Evolutionary conservation across 1,140 invertebrate genomes (phyloP).

Genomic region (Danaus melanippus): DNA sequence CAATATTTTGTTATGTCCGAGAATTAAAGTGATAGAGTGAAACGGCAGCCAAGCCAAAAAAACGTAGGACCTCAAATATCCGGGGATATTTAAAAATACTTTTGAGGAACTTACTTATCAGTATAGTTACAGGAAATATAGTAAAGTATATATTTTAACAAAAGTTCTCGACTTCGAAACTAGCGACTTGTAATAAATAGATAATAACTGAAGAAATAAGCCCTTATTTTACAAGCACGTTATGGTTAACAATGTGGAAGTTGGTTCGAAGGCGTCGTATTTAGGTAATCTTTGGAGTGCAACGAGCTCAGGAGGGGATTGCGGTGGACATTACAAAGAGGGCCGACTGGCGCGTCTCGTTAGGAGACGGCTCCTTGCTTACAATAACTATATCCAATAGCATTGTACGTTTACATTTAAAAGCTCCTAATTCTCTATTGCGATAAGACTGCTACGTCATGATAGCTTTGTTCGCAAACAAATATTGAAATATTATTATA

Average conservation of each 20-base stretch:
- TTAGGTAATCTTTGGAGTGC: conserved; percentile 34
- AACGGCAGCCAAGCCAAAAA: too few species aligned
- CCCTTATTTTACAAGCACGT: background rate
- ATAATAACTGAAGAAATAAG: background rate
- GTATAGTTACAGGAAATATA: too few species aligned
- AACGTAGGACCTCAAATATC: background rate
- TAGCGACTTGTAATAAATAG: background rate
- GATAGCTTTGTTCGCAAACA: too few species aligned
- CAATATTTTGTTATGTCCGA: conserved; percentile 17
- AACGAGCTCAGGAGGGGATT: conserved; percentile 28
- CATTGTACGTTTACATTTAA: conserved; percentile 22
- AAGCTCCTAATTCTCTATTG: conserved; percentile 15
- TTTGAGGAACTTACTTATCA: background rate
- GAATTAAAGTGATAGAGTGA: conserved; percentile 8
- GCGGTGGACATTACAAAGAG: conserved; percentile 23
- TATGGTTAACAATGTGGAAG: conserved; percentile 5
- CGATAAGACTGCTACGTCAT: conserved; percentile 4
- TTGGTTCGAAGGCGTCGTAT: conserved; percentile 22
- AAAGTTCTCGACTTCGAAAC: background rate
- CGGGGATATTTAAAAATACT: background rate
- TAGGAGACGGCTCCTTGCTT: conserved; percentile 33
- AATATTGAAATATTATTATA: too few species aligned
- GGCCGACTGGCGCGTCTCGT: conserved; percentile 23
- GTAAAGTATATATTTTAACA: background rate
- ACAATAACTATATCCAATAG: conserved; percentile 36